Percentiles rank a stretch among this genome's conserved stretches.
phyloP scores from a whole-genome alignment of 2,797 vertebrate genomes.

The Ctenopoma kingsleyae region DNA sequence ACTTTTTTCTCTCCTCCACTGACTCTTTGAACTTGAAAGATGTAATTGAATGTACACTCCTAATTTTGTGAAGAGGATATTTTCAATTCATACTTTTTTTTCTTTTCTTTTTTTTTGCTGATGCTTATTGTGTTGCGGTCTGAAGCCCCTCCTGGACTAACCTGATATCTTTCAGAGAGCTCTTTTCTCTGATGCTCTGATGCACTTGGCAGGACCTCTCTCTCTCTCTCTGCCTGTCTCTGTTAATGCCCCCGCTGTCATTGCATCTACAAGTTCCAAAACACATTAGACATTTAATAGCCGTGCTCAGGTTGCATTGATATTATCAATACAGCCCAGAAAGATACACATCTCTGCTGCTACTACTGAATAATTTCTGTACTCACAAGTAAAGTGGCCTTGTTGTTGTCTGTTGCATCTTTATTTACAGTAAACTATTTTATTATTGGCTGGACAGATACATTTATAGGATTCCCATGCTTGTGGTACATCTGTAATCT shows the following conservation, averaged over 20 bases:
- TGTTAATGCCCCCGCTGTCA: conserved; percentile 81
- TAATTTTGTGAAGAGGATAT: conserved; percentile 61
- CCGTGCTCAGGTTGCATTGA: conserved; percentile 82
- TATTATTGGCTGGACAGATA: conserved; percentile 22
- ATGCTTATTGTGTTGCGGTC: conserved; percentile 68
- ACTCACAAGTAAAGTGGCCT: conserved; percentile 49
- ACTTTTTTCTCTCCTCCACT: conserved; percentile 8
- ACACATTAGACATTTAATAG: conserved; percentile 87
- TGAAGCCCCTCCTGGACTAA: conserved; percentile 79
- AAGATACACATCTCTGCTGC: conserved; percentile 74
- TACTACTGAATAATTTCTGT: conserved; percentile 63
- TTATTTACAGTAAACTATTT: conserved; percentile 46
- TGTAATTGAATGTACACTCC: conserved; percentile 54
- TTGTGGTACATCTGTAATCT: conserved; percentile 28
- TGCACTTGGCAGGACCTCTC: conserved; percentile 74
- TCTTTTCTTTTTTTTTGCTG: conserved; percentile 22
- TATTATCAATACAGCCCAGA: conserved; percentile 78
- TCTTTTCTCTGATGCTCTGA: conserved; percentile 77
- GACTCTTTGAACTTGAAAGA: conserved; percentile 49
- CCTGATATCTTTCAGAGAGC: conserved; percentile 78
- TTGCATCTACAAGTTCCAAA: conserved; percentile 84
- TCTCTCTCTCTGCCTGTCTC: conserved; percentile 47
- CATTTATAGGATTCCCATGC: conserved; percentile 27
- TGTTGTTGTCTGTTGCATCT: conserved; percentile 45
- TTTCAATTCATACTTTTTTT: conserved; percentile 58